A percentile compares a stretch with the other conserved stretches of the same genome.
Evolutionary conservation across 1,140 invertebrate genomes (phyloP).

Genomic region (Brachionus angularis): DNA sequence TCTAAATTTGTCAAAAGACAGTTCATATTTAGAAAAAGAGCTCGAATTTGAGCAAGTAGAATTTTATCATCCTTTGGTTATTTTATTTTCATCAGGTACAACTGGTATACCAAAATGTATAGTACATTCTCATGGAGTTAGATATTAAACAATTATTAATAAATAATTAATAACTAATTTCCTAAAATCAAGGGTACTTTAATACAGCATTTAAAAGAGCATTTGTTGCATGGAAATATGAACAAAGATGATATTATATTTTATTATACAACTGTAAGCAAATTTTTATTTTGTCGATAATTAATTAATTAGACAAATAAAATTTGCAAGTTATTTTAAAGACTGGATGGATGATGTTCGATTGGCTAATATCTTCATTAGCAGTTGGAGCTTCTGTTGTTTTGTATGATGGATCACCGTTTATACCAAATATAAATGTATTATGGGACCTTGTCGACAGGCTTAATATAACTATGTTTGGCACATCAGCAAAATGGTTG

Average conservation of each 20-base stretch:
- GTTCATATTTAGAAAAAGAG: conserved; percentile 48
- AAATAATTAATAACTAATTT: conserved; percentile 39
- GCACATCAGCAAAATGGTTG: conserved; percentile 64
- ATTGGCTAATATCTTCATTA: conserved; percentile 60
- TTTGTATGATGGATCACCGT: conserved; percentile 64
- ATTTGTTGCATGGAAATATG: conserved; percentile 62
- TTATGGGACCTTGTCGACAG: conserved; percentile 63
- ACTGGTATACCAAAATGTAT: conserved; percentile 66
- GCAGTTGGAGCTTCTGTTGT: conserved; percentile 61
- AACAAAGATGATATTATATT: conserved; percentile 61
- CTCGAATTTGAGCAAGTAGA: conserved; percentile 62
- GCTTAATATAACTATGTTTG: conserved; percentile 62
- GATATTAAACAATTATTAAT: conserved; percentile 44
- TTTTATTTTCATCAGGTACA: conserved; percentile 65
- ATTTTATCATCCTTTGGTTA: conserved; percentile 65
- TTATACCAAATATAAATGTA: conserved; percentile 59
- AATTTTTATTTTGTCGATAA: not conserved
- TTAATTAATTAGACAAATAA: conserved; percentile 34
- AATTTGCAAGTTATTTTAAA: conserved; percentile 46
- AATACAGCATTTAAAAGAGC: conserved; percentile 64
- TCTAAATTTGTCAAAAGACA: conserved; percentile 45
- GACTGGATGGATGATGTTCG: conserved; percentile 68
- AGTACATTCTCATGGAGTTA: conserved; percentile 64
- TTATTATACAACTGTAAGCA: conserved; percentile 63
- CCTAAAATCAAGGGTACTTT: conserved; percentile 61